Base-by-base conservation (phyloP, 2,797 vertebrate species). In the Xerus rutilus region DNA sequence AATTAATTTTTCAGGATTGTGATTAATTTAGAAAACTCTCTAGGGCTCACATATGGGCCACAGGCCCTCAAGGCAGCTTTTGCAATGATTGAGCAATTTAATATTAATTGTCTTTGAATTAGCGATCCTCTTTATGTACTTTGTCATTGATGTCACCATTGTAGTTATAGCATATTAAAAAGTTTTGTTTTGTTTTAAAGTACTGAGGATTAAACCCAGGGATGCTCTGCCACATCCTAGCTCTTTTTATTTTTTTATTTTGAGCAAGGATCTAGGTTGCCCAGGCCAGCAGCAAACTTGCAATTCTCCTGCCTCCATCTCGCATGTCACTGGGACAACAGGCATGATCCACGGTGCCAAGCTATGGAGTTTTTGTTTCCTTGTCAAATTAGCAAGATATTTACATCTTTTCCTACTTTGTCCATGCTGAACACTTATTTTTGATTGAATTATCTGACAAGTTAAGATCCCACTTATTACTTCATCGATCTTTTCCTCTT, bases 81-180 rank as follows among this genome's bases (percentile, higher is more conserved):
- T 83, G 9, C 35, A 65, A n/a, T 65, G 30, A 73, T 32, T 81
- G 83, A 91, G 20, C 77, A 91, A 35, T 52, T 91, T 49, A 64
- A 35, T 39, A 79, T 82, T 64, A 47, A 78, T 89, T 82, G 3
- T 83, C 10, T 93, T 93, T 86, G 54, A 90, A 78, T 35, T 82
- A n/a, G 32, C 20, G 0, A 30, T n/a, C 23, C 9, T 85, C 35
- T 69, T 84, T 28, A 45, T 94, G 82, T 3, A 49, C 4, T n/a
- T 91, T 23, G 18, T 30, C 72, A 65, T 3, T 32, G 25, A 81
- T 35, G 28, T 18, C 28, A 45, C 72, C 32, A 32, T 14, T 39
- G 4, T n/a, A 17, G 20, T 45, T 4, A 11, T 39, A 12, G 14
- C 17, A 0, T 25, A 67, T 82, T 67, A n/a, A 7, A 5, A 49